These are phyloP conservation scores for Eciton burchellii DNA, from an alignment of 1,140 invertebrate genomes.

Conservation along the genomic window DNA sequence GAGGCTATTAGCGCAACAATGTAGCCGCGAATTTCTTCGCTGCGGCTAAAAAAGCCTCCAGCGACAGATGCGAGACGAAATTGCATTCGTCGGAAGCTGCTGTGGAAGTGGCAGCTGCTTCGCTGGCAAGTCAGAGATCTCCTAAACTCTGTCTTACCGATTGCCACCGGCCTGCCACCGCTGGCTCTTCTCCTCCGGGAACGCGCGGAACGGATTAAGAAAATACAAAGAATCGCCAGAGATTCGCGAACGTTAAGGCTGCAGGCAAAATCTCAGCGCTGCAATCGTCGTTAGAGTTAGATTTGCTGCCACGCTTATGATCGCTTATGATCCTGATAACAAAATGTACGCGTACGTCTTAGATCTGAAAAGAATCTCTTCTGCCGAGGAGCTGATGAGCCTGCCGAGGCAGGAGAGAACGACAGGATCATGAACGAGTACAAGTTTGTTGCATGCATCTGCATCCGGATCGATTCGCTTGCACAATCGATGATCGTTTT, in stretches of 20 bases:
- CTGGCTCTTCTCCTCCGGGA: constrained; percentile 59
- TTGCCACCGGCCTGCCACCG: constrained; percentile 41
- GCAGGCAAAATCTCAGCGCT: too few species aligned
- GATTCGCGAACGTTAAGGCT: not conserved
- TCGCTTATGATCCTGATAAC: too few species aligned
- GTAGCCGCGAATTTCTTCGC: not conserved
- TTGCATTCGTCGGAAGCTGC: constrained; percentile 64
- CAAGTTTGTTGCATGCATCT: not conserved
- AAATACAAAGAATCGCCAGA: not conserved
- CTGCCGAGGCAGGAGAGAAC: not conserved
- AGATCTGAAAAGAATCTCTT: not conserved
- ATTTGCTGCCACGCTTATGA: too few species aligned
- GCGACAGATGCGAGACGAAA: constrained; percentile 76
- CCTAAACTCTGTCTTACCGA: constrained; percentile 80
- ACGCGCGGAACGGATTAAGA: not conserved
- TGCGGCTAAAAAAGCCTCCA: constrained; percentile 68
- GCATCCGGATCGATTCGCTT: not conserved
- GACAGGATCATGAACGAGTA: not conserved
- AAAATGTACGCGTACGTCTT: not conserved
- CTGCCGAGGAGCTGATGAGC: not conserved
- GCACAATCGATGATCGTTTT: constrained; percentile 1
- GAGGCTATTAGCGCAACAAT: constrained; percentile 1
- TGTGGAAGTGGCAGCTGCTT: constrained; percentile 69
- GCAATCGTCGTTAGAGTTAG: too few species aligned
- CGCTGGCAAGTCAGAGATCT: constrained; percentile 78